Evolutionary conservation across 1,140 invertebrate genomes (phyloP).

Genomic region (Dreissena rostriformis): DNA sequence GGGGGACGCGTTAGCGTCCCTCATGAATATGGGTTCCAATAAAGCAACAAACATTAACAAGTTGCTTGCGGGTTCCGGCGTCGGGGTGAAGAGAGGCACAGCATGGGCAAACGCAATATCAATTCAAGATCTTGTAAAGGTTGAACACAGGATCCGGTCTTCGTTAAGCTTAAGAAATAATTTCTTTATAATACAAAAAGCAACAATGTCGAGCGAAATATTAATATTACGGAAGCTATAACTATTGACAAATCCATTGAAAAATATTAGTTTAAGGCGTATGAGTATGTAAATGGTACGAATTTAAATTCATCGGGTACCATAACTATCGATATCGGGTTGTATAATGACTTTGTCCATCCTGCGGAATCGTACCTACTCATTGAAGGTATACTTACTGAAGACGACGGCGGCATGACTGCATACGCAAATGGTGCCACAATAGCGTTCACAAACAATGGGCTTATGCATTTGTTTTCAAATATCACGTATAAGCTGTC

Average conservation of each 20-base stretch:
- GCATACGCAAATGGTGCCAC: not conserved
- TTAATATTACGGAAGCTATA: not conserved
- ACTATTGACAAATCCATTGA: not conserved
- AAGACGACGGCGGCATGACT: not conserved
- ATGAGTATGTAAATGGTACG: constrained; percentile 6
- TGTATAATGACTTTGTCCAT: not conserved
- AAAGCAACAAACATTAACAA: not conserved
- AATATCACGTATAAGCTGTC: not conserved
- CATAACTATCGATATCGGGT: not conserved
- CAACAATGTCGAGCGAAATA: not conserved
- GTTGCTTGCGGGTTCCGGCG: not conserved
- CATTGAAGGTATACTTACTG: not conserved
- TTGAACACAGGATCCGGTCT: not conserved
- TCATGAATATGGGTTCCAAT: not conserved
- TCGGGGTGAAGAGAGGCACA: not conserved
- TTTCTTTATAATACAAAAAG: not conserved
- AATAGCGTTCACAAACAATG: constrained; percentile 9
- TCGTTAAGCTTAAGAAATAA: not conserved
- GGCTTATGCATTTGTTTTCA: constrained; percentile 1
- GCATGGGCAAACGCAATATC: not conserved
- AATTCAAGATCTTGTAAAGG: constrained; percentile 19
- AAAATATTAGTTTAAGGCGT: not conserved
- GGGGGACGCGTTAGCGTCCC: not conserved
- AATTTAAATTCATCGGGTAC: not conserved
- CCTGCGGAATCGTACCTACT: not conserved